Base-by-base conservation (phyloP, 2,113 vertebrate genomes). In the Hemiprocne comata region DNA sequence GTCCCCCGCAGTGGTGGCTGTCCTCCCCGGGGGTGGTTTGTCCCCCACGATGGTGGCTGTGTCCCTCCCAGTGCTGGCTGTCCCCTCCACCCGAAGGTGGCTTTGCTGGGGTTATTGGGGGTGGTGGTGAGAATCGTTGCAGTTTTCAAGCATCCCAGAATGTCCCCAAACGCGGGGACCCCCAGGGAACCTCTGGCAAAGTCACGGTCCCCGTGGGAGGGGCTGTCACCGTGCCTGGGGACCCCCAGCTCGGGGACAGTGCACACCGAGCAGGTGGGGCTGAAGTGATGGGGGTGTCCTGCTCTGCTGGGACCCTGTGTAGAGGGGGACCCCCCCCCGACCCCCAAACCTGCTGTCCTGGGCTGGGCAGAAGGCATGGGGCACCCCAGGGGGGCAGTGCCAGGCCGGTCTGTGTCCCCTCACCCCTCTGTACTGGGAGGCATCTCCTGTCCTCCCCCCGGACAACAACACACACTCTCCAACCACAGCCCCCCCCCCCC, bases 261-360 rank as follows among this genome's bases (percentile, higher is more conserved):
- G 53, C 20, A 13, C n/a, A 5, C 44, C 44, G 44, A 46, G 44
- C 44, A 46, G 15, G 42, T 44, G 11, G 42, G 42, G 15, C 55
- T 48, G 20, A 38, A 50, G 31, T 26, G 18, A 33, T 1, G 4
- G 44, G 67, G 14, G 6, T 7, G 36, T 24, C 64, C 40, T 24
- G 2, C 28, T 38, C 44, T 1, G 1, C 28, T 2, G 2, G 18
- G 9, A 48, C 33, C 53, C 42, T 21, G 2, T 1, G 34, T 53
- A 58, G 34, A 58, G 24, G 34, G 19, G 12, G 28, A 13, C 24
- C n/a, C 9, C 34, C 18, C 16, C 7, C 26, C 25, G 9, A 18
- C 9, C 44, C 58, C 48, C 38, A 28, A 28, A 28, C 29, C 14
- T 15, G 1, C n/a, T 25, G 48, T 13, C 17, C 28, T 65, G 31